Conservation (phyloP, 2,888 invertebrate genomes). For the Caenorhabditis macrosperma region DNA sequence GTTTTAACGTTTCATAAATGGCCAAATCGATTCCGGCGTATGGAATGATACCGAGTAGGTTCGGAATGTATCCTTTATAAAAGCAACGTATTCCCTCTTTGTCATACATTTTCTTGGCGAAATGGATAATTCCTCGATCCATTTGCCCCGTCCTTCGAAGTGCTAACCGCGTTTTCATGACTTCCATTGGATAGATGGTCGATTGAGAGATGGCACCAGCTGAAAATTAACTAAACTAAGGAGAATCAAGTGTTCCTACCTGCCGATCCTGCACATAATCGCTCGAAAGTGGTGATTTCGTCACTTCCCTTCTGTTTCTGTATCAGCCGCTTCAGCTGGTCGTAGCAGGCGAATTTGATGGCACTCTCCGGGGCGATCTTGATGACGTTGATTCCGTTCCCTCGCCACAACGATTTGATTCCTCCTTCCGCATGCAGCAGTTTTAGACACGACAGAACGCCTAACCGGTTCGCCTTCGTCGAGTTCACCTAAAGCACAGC, state of each 20-base stretch:
- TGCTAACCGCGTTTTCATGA: conserved; percentile 94
- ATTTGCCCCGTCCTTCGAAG: conserved; percentile 93
- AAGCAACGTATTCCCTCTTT: conserved; percentile 91
- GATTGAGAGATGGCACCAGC: conserved; percentile 97
- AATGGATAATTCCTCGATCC: conserved; percentile 90
- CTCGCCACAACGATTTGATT: conserved; percentile 91
- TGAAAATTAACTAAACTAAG: too few species aligned
- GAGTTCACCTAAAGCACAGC: conserved; percentile 86
- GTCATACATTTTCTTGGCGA: conserved; percentile 90
- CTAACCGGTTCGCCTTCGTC: conserved; percentile 77
- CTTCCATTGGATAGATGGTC: conserved; percentile 96
- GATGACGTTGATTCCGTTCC: conserved; percentile 96
- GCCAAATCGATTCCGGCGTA: conserved; percentile 99
- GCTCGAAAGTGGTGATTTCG: conserved; percentile 90
- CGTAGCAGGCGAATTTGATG: conserved; percentile 97
- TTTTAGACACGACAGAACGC: conserved; percentile 61
- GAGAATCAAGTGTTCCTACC: too few species aligned
- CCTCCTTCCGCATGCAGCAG: conserved; percentile 85
- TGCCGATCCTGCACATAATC: conserved; percentile 92
- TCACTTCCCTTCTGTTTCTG: conserved; percentile 85
- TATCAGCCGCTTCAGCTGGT: conserved; percentile 89
- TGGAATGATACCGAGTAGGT: conserved; percentile 93
- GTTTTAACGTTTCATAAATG: conserved; percentile 94
- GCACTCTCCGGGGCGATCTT: conserved; percentile 99
- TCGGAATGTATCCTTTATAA: conserved; percentile 95